These are phyloP conservation scores for Luehdorfia chinensis DNA, from an alignment of 1,140 invertebrate genomes.

Conservation along the genomic window DNA sequence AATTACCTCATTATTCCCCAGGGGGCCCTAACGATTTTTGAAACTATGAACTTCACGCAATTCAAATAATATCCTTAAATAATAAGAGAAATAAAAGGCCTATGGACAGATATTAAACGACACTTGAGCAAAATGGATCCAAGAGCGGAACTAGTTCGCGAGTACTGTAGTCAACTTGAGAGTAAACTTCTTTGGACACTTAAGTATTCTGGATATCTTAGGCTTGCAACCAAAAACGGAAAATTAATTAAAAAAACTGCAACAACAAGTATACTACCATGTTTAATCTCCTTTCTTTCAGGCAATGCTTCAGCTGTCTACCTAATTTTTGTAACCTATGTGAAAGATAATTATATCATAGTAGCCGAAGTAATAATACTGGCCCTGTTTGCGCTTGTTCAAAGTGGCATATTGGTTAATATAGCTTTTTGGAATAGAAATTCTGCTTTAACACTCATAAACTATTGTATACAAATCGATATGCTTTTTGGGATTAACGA, in stretches of 20 bases:
- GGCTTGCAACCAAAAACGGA: constrained; percentile 32
- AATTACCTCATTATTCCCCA: too few relatives aligned
- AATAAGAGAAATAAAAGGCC: too few relatives aligned
- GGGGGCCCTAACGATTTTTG: too few relatives aligned
- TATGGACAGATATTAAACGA: too few relatives aligned
- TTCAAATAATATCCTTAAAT: too few relatives aligned
- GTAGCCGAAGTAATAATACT: constrained; percentile 22
- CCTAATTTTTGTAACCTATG: neutral
- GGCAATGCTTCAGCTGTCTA: constrained; percentile 9
- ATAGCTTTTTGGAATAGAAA: constrained; percentile 29
- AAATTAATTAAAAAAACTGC: constrained; percentile 20
- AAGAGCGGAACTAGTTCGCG: constrained; percentile 23
- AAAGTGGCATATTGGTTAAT: constrained; percentile 24
- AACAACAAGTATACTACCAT: neutral
- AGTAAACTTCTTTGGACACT: constrained; percentile 20
- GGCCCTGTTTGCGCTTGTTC: constrained; percentile 3
- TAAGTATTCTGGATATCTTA: constrained; percentile 30
- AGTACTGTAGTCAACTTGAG: constrained; percentile 30
- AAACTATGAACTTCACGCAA: too few relatives aligned
- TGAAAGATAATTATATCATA: constrained; percentile 13
- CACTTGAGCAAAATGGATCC: too few relatives aligned
- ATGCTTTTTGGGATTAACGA: constrained; percentile 34
- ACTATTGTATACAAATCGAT: constrained; percentile 37
- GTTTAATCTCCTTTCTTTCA: neutral
- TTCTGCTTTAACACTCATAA: constrained; percentile 24